Conservation (phyloP, 2,888 invertebrate genomes). For the Linhomoeus sp. region DNA sequence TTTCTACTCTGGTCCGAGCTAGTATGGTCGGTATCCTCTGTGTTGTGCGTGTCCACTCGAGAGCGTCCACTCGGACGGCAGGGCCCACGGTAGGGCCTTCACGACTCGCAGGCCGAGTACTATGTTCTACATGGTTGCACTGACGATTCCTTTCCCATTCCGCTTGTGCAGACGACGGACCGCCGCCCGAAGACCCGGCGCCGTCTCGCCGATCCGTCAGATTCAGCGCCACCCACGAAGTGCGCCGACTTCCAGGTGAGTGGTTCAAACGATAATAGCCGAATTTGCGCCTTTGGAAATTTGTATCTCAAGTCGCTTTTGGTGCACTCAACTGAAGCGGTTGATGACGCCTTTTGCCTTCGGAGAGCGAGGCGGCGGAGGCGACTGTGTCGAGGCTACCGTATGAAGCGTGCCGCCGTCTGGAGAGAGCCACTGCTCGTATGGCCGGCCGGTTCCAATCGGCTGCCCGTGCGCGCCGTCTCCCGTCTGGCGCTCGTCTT, state of each 20-base stretch:
- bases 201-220: conserved; percentile 47
- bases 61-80: too few relatives aligned
- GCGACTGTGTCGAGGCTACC: conserved; percentile 74
- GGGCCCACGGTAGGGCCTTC: too few relatives aligned
- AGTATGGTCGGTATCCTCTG: too few relatives aligned
- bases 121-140: not conserved
- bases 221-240: conserved; percentile 57
- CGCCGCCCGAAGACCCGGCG: not conserved
- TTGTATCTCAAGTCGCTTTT: too few relatives aligned
- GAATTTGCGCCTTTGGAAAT: too few relatives aligned
- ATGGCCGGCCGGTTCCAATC: too few relatives aligned
- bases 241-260: conserved; percentile 30
- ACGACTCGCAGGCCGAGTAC: not conserved
- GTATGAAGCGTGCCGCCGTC: conserved; percentile 70
- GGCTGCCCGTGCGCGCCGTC: conserved; percentile 50
- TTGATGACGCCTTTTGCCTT: not conserved
- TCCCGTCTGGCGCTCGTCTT: conserved; percentile 65
- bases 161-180: not conserved
- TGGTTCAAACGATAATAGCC: too few relatives aligned
- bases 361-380: conserved; percentile 54
- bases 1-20: too few relatives aligned
- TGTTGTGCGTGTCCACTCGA: too few relatives aligned
- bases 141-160: not conserved
- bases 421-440: conserved; percentile 59
- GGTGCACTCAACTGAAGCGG: too few relatives aligned